Percentiles rank a stretch among this genome's conserved stretches.
Conservation (phyloP, 2,113 vertebrate genomes). For the Plecturocebus donacophilus region DNA sequence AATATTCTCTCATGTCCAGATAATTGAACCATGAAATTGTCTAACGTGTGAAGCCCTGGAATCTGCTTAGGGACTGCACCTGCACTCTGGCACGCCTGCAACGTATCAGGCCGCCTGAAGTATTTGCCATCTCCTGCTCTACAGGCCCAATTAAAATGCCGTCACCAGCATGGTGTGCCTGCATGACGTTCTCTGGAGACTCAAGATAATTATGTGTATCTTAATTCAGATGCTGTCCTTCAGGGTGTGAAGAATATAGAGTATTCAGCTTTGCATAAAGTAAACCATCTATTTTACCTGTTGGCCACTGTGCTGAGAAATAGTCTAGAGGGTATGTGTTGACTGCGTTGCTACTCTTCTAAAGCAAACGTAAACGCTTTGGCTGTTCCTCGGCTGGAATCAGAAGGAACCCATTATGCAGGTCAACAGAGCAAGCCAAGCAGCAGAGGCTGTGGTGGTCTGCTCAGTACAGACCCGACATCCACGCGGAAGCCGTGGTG, state of each 20-base stretch:
- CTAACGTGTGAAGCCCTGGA: not conserved
- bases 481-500: not conserved
- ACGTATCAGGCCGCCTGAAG: not conserved
- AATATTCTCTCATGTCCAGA: not conserved
- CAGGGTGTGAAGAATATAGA: too few relatives aligned
- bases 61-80: not conserved
- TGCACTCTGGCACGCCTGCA: not conserved
- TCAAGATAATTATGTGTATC: not conserved
- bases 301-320: not conserved
- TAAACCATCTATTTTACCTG: not conserved
- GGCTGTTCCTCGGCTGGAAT: not conserved
- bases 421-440: not conserved
- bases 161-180: too few relatives aligned
- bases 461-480: not conserved
- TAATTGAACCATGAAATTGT: not conserved
- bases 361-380: not conserved
- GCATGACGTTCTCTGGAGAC: not conserved
- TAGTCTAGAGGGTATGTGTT: not conserved
- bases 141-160: not conserved
- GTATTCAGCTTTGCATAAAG: too few relatives aligned
- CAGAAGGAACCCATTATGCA: not conserved
- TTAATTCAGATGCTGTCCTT: too few relatives aligned
- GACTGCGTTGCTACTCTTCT: not conserved
- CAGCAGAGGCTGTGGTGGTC: not conserved
- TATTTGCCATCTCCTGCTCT: not conserved